phyloP scores from a whole-genome alignment of 1,140 invertebrate genomes.

The Ridgeia piscesae region DNA sequence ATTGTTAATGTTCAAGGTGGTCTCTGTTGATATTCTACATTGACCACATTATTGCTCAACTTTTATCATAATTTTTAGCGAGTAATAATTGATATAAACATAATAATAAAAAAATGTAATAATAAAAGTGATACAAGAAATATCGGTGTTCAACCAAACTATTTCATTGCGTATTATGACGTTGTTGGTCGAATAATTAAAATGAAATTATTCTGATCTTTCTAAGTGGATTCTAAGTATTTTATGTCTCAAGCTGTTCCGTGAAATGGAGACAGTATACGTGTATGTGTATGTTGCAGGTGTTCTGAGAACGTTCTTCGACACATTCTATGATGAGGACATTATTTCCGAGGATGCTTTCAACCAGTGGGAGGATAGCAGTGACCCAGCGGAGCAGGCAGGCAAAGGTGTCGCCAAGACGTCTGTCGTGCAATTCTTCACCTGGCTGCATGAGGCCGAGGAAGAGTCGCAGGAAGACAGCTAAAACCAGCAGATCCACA shows the following conservation, averaged over 20 bases:
- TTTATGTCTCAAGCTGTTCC: constrained; percentile 17
- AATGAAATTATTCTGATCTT: too few relatives aligned
- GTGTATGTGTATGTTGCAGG: constrained; percentile 46
- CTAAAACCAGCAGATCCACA: neutral
- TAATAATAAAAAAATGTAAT: too few relatives aligned
- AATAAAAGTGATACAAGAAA: too few relatives aligned
- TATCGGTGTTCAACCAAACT: too few relatives aligned
- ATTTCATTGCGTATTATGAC: too few relatives aligned
- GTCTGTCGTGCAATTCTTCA: constrained; percentile 65
- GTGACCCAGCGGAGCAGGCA: constrained; percentile 60
- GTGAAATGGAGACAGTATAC: constrained; percentile 6
- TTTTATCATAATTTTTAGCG: too few relatives aligned
- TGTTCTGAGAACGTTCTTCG: constrained; percentile 62
- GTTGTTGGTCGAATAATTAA: too few relatives aligned
- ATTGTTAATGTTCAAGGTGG: neutral
- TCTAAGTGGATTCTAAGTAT: too few relatives aligned
- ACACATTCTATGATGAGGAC: constrained; percentile 63
- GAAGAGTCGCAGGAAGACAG: constrained; percentile 38
- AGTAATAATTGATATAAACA: too few relatives aligned
- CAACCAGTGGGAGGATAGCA: constrained; percentile 62
- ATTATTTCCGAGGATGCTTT: constrained; percentile 68
- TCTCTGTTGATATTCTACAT: neutral
- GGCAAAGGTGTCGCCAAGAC: constrained; percentile 65
- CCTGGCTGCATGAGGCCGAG: constrained; percentile 63
- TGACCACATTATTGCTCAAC: too few relatives aligned